phyloP scores from a whole-genome alignment of 2,113 vertebrate genomes.

The Actenoides lindsayi region DNA sequence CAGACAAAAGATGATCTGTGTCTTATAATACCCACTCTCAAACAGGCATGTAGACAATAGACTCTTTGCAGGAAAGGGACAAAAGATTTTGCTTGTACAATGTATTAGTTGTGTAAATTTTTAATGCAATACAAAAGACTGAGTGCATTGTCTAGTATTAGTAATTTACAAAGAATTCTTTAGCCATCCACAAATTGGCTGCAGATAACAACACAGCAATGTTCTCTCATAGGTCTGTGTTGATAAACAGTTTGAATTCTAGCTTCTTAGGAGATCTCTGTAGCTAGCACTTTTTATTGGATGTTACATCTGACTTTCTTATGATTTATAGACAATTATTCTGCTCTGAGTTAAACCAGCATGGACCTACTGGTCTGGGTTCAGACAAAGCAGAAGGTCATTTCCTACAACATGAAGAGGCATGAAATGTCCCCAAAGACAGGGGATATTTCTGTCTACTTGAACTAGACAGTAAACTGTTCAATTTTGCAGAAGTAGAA shows the following conservation, averaged over 20 bases:
- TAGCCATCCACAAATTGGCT: neutral
- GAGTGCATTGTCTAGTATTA: neutral
- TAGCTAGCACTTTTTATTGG: neutral
- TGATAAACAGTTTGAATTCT: neutral
- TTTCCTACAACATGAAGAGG: neutral
- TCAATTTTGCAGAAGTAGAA: neutral
- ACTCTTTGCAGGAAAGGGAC: neutral
- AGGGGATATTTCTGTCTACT: neutral
- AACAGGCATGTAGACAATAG: neutral
- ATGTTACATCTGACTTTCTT: neutral
- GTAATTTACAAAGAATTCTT: neutral
- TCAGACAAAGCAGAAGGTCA: neutral
- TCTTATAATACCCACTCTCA: neutral
- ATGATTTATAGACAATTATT: neutral
- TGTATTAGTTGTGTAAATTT: neutral
- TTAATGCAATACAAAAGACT: conserved; percentile 13
- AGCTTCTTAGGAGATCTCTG: neutral
- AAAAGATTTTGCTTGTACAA: neutral
- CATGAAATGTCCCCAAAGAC: neutral
- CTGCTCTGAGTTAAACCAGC: neutral
- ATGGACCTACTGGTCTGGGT: neutral
- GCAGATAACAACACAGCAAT: neutral
- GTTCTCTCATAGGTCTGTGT: neutral
- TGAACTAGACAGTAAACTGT: neutral
- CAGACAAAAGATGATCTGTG: neutral